These are phyloP conservation scores for Drosophila truncata DNA, from an alignment of 1,140 invertebrate genomes.

Conservation along the genomic window DNA sequence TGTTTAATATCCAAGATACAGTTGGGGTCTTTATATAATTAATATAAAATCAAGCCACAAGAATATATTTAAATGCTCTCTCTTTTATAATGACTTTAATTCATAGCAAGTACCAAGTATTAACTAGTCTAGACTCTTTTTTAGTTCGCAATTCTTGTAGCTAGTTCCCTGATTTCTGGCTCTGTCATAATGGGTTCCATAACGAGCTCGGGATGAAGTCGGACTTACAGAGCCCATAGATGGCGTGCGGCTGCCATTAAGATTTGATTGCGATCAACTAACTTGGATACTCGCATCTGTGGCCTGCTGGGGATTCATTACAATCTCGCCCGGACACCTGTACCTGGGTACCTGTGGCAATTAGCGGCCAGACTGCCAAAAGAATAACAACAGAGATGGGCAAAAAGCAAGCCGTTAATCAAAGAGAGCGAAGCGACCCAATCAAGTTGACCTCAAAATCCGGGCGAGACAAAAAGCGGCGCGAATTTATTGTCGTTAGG, in stretches of 20 bases:
- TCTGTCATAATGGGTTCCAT: constrained; percentile 47
- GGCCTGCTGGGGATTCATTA: constrained; percentile 41
- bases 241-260: constrained; percentile 65
- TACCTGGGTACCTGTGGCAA: constrained; percentile 56
- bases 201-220: constrained; percentile 44
- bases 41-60: not conserved
- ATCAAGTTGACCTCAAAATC: constrained; percentile 69
- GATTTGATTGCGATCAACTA: constrained; percentile 61
- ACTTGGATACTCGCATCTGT: constrained; percentile 15
- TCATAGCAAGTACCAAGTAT: not conserved
- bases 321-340: constrained; percentile 27
- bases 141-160: constrained; percentile 1
- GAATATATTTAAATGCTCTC: not conserved
- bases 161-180: constrained; percentile 14
- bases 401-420: constrained; percentile 61
- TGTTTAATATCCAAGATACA: not conserved
- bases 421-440: constrained; percentile 49
- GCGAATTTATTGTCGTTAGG: constrained; percentile 57
- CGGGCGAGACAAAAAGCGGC: constrained; percentile 56
- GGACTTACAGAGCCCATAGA: constrained; percentile 9
- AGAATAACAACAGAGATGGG: constrained; percentile 4
- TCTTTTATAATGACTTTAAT: too few species aligned
- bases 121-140: not conserved
- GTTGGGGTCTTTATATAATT: fast-evolving
- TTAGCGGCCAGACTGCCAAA: constrained; percentile 51